phyloP scores from a whole-genome alignment of 2,113 vertebrate species.

The Pygoscelis adeliae region DNA sequence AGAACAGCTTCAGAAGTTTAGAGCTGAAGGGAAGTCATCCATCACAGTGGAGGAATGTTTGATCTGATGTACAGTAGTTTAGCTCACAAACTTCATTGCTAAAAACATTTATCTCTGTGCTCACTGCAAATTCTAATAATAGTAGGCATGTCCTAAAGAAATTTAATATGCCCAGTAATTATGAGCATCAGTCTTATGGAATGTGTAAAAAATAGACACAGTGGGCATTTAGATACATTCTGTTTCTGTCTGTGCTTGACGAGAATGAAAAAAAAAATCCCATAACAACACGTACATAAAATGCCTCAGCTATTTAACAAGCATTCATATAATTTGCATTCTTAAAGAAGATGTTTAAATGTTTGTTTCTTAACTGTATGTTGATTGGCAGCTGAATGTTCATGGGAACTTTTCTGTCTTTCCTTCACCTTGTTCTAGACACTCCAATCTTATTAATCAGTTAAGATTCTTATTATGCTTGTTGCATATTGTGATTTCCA shows the following conservation, averaged over 20 bases:
- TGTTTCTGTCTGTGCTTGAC: not conserved
- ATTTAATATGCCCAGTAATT: conserved; percentile 51
- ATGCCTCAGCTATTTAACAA: not conserved
- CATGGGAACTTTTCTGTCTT: not conserved
- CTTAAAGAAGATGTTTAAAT: not conserved
- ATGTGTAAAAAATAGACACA: conserved; percentile 19
- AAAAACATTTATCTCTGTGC: conserved; percentile 11
- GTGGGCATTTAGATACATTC: not conserved
- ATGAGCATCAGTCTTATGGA: conserved; percentile 21
- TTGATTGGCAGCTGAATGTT: not conserved
- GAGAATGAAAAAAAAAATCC: not conserved
- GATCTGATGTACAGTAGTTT: conserved; percentile 48
- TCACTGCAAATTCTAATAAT: conserved; percentile 34
- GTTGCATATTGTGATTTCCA: not conserved
- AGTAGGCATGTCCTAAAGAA: conserved; percentile 40
- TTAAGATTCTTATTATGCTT: not conserved
- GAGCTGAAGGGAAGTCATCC: conserved; percentile 56
- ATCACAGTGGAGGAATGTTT: conserved; percentile 46
- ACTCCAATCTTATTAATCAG: not conserved
- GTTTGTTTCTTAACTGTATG: not conserved
- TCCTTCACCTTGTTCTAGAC: not conserved
- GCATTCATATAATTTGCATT: not conserved
- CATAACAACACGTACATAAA: not conserved
- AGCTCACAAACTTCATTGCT: conserved; percentile 41
- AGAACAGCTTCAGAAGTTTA: conserved; percentile 53